Evolutionary conservation across 2,797 vertebrate species (phyloP), one percentile per base, ranked within the genome.

Genomic region (Pseudopleuronectes americanus): DNA sequence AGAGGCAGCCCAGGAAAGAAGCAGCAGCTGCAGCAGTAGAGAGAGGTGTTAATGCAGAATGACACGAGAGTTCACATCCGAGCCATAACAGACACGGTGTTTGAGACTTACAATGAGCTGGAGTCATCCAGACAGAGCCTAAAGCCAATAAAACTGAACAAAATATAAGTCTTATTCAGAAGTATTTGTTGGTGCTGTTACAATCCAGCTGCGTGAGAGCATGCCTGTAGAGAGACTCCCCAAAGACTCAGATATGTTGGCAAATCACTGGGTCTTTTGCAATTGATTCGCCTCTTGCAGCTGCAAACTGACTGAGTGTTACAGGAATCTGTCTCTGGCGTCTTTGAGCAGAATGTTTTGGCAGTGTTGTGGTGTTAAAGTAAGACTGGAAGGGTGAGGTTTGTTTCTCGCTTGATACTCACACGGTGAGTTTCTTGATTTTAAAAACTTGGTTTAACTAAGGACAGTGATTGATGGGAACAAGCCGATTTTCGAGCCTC

Each of bases 191-290:
- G 23, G 33, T 51, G 33, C 41, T 71, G 59, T 80, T 71, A 13
- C 24, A 68, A n/a, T 77, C 47, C 77, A 84, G 72, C 49, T 80
- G 51, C 24, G 33, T 57, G 68, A 65, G 38, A 69, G 47, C 69
- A 41, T 26, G 33, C 14, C n/a, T 57, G 45, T 60, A n/a, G 64
- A n/a, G 64, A 75, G 59, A 69, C 53, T 83, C 74, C 77, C 82
- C 23, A 36, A 73, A 86, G 69, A 76, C 61, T 52, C 64, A 62
- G 45, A 86, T 57, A 77, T 77, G 47, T 75, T 87, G 68, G 53
- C 72, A 69, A 65, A 70, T 73, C 65, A 59, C 47, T 13, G 45
- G 71, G 36, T 69, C 64, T 80, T 59, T 61, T 71, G 61, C 49
- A 74, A 63, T 52, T 59, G 63, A 78, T 74, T 88, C 66, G 63